A percentile compares a stretch with the other conserved stretches of the same genome.
Conservation (phyloP, 2,797 vertebrate genomes). For the Anguilla marmorata region DNA sequence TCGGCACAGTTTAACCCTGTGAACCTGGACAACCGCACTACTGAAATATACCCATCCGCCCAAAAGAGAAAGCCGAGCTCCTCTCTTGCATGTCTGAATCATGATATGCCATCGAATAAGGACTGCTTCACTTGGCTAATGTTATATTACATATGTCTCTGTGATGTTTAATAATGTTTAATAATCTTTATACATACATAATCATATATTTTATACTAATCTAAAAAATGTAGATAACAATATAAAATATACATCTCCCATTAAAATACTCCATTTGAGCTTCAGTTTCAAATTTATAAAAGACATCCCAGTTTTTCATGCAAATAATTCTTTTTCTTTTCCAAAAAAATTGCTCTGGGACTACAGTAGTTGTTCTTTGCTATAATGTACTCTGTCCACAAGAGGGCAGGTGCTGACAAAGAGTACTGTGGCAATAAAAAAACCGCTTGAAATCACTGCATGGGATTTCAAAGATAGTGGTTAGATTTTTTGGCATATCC, state of each 20-base stretch:
- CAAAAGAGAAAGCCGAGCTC: constrained; percentile 32
- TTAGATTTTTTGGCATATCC: background rate
- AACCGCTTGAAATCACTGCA: constrained; percentile 14
- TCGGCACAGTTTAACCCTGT: constrained; percentile 70
- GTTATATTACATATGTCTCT: constrained; percentile 63
- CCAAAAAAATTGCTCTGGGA: background rate
- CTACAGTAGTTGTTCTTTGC: constrained; percentile 14
- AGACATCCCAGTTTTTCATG: constrained; percentile 60
- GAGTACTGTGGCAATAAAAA: background rate
- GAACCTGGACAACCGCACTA: constrained; percentile 60
- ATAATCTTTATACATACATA: constrained; percentile 67
- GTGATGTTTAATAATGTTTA: constrained; percentile 35
- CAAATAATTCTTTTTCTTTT: constrained; percentile 46
- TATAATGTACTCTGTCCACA: constrained; percentile 30
- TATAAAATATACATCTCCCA: constrained; percentile 82
- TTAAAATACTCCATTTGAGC: constrained; percentile 72
- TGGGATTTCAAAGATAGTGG: background rate
- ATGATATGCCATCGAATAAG: constrained; percentile 66
- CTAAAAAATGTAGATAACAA: constrained; percentile 76
- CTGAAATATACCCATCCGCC: background rate
- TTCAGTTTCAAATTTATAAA: constrained; percentile 53
- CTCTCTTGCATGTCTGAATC: constrained; percentile 57
- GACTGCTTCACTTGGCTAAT: constrained; percentile 56
- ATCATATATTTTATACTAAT: constrained; percentile 66
- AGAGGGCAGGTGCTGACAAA: constrained; percentile 12